Percentiles rank a stretch among this genome's conserved stretches.
These are phyloP conservation scores for Tetraneura akinire DNA, from an alignment of 1,140 invertebrate genomes.

Conservation along the genomic window DNA sequence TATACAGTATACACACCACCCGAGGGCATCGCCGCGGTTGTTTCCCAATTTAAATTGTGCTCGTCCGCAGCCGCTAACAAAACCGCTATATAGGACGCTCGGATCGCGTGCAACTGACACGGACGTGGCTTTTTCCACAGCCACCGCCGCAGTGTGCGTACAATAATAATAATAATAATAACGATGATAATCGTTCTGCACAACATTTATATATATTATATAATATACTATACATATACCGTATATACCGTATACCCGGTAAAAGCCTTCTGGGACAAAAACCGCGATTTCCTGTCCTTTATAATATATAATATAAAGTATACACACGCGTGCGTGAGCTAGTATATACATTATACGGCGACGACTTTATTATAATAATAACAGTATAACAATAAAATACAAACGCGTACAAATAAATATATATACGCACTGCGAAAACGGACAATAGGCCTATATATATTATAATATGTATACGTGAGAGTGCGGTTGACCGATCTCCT, in stretches of 20 bases:
- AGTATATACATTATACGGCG: background rate
- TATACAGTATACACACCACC: background rate
- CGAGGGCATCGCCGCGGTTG: constrained; percentile 23
- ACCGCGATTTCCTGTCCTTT: constrained; percentile 44
- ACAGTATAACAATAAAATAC: constrained; percentile 26
- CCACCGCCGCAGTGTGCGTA: background rate
- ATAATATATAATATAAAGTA: too few species aligned
- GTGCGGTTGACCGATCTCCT: constrained; percentile 33
- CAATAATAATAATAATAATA: background rate
- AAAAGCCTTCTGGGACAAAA: constrained; percentile 38
- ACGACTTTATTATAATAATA: background rate
- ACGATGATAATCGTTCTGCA: background rate
- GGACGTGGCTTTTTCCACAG: constrained; percentile 27
- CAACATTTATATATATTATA: background rate
- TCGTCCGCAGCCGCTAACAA: constrained; percentile 11
- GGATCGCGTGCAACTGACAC: constrained; percentile 44
- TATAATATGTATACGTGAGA: background rate
- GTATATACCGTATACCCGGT: background rate
- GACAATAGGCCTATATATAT: constrained; percentile 15
- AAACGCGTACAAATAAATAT: too few species aligned
- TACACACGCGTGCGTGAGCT: background rate
- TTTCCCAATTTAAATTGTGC: constrained; percentile 46
- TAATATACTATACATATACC: background rate
- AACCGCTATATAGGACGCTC: background rate
- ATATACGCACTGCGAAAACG: background rate